These are phyloP conservation scores for Drosophila murphyi DNA, from an alignment of 1,140 invertebrate species.

Conservation along the genomic window DNA sequence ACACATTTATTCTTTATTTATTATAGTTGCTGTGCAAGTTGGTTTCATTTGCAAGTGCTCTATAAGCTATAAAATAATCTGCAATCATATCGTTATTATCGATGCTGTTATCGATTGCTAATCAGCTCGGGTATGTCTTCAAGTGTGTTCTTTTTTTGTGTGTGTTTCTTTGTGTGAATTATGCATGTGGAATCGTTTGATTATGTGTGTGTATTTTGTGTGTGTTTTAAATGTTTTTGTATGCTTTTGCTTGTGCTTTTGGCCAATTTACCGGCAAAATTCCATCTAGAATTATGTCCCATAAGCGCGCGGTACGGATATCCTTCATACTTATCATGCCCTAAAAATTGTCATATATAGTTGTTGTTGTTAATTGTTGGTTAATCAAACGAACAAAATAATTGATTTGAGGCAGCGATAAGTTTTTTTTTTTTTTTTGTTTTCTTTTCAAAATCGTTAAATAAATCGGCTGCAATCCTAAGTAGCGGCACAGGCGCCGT, in stretches of 20 bases:
- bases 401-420: conserved; percentile 3
- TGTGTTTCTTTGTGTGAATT: conserved; percentile 24
- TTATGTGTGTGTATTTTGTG: conserved; percentile 17
- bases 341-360: conserved; percentile 71
- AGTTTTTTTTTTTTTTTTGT: too few species aligned
- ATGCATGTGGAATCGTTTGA: conserved; percentile 22
- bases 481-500: conserved; percentile 10
- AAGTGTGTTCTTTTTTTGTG: conserved; percentile 5
- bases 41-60: too few species aligned
- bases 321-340: conserved; percentile 84
- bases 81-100: background rate
- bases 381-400: conserved; percentile 34
- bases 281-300: conserved; percentile 84
- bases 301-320: conserved; percentile 83
- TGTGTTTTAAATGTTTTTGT: conserved; percentile 9
- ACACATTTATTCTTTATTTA: background rate
- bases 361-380: conserved; percentile 58
- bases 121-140: conserved; percentile 10
- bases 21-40: background rate
- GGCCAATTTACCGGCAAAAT: conserved; percentile 84
- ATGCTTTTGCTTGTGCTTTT: conserved; percentile 39
- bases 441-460: conserved; percentile 3
- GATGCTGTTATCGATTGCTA: background rate
- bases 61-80: background rate
- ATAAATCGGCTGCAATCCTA: background rate